Conservation (phyloP, 2,113 vertebrate species). For the Rhizomys pruinosus region DNA sequence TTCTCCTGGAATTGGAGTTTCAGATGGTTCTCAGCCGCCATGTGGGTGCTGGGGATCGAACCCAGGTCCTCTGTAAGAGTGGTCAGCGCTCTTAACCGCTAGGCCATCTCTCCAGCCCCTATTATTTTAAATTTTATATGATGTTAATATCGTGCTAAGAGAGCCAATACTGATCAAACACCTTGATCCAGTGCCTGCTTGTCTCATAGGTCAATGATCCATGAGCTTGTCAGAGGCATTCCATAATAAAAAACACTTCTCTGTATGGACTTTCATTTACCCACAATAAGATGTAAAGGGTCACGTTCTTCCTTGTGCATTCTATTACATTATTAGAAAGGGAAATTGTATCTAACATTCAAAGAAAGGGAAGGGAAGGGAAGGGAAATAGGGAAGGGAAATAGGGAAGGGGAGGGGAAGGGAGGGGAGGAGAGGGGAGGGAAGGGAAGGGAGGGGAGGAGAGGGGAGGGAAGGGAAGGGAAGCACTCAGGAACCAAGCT, state of each 20-base stretch:
- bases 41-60: too few relatives aligned
- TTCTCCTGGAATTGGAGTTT: too few relatives aligned
- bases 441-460: too few relatives aligned
- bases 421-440: too few relatives aligned
- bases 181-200: background rate
- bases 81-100: too few relatives aligned
- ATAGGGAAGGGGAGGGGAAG: too few relatives aligned
- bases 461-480: too few relatives aligned
- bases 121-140: background rate
- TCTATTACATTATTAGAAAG: background rate
- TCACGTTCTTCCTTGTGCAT: too few relatives aligned
- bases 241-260: background rate
- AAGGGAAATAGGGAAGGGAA: background rate
- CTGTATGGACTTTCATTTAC: background rate
- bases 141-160: background rate
- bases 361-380: background rate
- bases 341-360: background rate
- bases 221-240: background rate
- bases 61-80: too few relatives aligned
- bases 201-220: background rate
- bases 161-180: too few relatives aligned
- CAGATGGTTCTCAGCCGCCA: too few relatives aligned
- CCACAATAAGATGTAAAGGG: background rate
- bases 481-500: background rate
- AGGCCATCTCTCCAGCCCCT: too few relatives aligned